phyloP scores from a whole-genome alignment of 2,797 vertebrate genomes.

The Gallinago nigripennis region DNA sequence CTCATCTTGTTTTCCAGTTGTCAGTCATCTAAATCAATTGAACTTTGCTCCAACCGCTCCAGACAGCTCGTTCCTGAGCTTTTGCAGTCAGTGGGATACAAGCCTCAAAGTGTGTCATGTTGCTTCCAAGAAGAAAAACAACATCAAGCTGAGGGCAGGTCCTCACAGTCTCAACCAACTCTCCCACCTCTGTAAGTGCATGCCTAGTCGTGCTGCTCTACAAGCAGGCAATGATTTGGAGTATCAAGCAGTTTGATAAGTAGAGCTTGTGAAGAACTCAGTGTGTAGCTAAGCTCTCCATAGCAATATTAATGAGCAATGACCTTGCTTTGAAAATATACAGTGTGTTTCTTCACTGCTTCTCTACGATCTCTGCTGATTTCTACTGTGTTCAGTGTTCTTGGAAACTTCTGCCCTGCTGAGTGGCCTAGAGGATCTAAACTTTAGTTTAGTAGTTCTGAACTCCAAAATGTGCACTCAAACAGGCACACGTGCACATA shows the following conservation, averaged over 20 bases:
- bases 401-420: background rate
- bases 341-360: slow-evolving; percentile 37
- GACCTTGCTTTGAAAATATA: slow-evolving; percentile 61
- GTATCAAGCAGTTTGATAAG: slow-evolving; percentile 36
- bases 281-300: slow-evolving; percentile 42
- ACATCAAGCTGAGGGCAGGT: background rate
- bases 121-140: background rate
- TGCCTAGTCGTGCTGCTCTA: background rate
- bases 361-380: background rate
- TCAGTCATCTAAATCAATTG: background rate
- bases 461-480: background rate
- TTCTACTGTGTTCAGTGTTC: background rate
- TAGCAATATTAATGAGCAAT: slow-evolving; percentile 58
- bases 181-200: background rate
- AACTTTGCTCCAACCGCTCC: background rate
- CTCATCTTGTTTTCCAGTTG: background rate
- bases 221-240: background rate
- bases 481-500: background rate
- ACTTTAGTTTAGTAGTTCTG: background rate
- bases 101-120: background rate
- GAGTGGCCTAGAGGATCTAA: background rate
- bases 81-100: background rate
- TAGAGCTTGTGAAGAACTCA: slow-evolving; percentile 41
- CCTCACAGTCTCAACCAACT: background rate
- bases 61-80: background rate